These are phyloP conservation scores for Ceraclea dissimilis DNA, from an alignment of 2,888 invertebrate genomes.

Conservation along the genomic window DNA sequence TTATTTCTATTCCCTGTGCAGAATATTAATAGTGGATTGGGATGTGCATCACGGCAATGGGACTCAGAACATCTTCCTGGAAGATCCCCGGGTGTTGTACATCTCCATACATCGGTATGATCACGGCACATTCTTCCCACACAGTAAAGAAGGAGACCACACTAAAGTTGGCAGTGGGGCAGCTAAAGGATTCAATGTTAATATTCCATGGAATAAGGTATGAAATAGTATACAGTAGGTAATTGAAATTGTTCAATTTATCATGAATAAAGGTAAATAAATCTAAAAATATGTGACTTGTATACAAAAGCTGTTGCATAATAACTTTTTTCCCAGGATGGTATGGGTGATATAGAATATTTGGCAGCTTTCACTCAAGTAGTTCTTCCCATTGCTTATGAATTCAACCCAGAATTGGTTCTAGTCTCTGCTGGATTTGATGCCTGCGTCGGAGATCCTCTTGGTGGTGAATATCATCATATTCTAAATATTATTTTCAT, in stretches of 20 bases:
- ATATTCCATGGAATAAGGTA: conserved; percentile 85
- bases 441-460: conserved; percentile 77
- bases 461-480: conserved; percentile 54
- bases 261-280: no score
- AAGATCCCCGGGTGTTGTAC: conserved; percentile 72
- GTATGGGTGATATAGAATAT: conserved; percentile 87
- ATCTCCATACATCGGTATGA: conserved; percentile 91
- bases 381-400: conserved; percentile 86
- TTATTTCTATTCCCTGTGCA: conserved; percentile 28
- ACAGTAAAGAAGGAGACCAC: conserved; percentile 59
- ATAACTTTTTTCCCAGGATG: conserved; percentile 49
- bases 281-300: no score
- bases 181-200: conserved; percentile 80
- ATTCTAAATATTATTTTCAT: neutral
- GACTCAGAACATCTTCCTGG: conserved; percentile 73
- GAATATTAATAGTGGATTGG: conserved; percentile 81
- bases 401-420: conserved; percentile 79
- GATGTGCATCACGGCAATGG: conserved; percentile 97
- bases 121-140: conserved; percentile 81
- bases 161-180: conserved; percentile 56
- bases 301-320: no score
- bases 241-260: no score
- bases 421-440: conserved; percentile 90
- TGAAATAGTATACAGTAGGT: no score
- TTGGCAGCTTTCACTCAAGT: conserved; percentile 77